Evolutionary conservation across 2,888 invertebrate genomes (phyloP).

Genomic region (Macaria liturata): DNA sequence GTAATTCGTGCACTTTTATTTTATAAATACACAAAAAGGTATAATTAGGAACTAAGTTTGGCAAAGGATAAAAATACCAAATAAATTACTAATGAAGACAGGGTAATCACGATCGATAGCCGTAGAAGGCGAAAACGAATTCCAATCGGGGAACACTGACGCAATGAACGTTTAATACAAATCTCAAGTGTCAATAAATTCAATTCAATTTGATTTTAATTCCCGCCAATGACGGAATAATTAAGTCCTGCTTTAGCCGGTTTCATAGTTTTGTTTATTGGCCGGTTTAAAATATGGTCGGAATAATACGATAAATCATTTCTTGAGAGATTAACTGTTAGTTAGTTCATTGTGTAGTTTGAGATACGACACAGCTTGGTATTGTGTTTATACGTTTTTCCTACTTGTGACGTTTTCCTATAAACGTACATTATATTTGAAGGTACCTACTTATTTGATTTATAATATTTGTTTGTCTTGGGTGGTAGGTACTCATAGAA

Average conservation of each 20-base stretch:
- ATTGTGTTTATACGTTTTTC: too few relatives aligned
- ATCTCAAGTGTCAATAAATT: slow-evolving; percentile 57
- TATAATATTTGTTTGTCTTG: too few relatives aligned
- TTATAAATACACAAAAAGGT: too few relatives aligned
- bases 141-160: slow-evolving; percentile 5
- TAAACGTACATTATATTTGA: too few relatives aligned
- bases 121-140: slow-evolving; percentile 4
- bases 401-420: too few relatives aligned
- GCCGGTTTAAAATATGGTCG: slow-evolving; percentile 54
- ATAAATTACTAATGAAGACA: slow-evolving; percentile 7
- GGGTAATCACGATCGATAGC: slow-evolving; percentile 4
- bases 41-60: not conserved
- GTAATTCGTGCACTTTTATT: too few relatives aligned
- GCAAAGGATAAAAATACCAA: slow-evolving; percentile 5
- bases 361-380: slow-evolving; percentile 36
- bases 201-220: slow-evolving; percentile 57
- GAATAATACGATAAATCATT: slow-evolving; percentile 65
- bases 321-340: slow-evolving; percentile 52
- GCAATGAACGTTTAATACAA: slow-evolving; percentile 39
- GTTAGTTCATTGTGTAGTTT: slow-evolving; percentile 51
- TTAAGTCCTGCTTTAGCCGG: slow-evolving; percentile 59
- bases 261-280: slow-evolving; percentile 61
- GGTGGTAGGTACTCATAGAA: too few relatives aligned
- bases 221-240: slow-evolving; percentile 61
- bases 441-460: too few relatives aligned